A percentile compares a stretch with the other conserved stretches of the same genome.
Evolutionary conservation across 1,140 invertebrate genomes (phyloP).

Genomic region (Nymphalis io): DNA sequence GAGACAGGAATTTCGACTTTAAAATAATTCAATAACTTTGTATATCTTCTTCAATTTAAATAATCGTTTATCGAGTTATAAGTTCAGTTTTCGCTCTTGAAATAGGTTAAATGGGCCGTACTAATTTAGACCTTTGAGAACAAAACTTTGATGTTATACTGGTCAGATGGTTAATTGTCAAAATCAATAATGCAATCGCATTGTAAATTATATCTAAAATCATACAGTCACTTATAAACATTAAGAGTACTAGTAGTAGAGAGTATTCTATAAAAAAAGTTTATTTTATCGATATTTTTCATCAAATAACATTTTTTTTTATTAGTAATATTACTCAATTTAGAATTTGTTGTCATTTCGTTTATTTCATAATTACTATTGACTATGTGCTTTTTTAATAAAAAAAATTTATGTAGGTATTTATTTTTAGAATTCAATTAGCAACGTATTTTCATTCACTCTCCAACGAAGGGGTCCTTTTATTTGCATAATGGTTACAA

Average conservation of each 20-base stretch:
- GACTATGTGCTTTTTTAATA: neutral
- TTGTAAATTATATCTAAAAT: no score
- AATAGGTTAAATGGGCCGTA: neutral
- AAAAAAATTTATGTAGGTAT: neutral
- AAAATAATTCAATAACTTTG: conserved; percentile 4
- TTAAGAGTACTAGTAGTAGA: no score
- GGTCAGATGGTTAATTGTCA: no score
- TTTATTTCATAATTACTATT: neutral
- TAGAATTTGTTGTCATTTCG: neutral
- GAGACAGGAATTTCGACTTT: neutral
- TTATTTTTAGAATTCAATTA: conserved; percentile 3
- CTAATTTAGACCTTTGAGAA: no score
- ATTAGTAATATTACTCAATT: neutral
- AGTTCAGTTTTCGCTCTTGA: neutral
- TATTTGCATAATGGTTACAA: conserved; percentile 25
- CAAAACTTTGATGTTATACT: no score
- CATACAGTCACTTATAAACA: no score
- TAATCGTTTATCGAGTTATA: neutral
- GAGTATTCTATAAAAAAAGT: no score
- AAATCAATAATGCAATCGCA: no score
- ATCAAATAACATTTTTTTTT: no score
- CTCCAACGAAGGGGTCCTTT: conserved; percentile 16
- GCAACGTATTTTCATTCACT: conserved; percentile 23
- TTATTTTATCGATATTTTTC: no score
- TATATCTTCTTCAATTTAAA: neutral